Base-by-base conservation (phyloP, 2,113 vertebrate genomes). In the Hystrix cristata region DNA sequence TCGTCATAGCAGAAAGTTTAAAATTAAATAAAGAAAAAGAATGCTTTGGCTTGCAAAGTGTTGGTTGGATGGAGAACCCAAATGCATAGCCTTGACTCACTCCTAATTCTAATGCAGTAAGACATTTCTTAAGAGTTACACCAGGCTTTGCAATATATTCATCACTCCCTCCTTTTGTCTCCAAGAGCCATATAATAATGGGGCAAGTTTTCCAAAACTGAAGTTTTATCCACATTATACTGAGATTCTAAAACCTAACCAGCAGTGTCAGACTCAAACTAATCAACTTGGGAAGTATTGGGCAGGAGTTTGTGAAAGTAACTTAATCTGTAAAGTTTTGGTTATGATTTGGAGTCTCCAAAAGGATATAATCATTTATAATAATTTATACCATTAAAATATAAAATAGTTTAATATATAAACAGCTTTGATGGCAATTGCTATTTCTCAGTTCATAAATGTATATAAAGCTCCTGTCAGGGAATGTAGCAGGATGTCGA, bases 11-110 rank as follows among this genome's bases (percentile, higher is more conserved):
- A 88, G 55, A 95, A 95, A 96, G 27, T 86, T 4, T 71, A 90
- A 96, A 82, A 81, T 51, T 86, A 87, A 86, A 19, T 79, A 81
- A 69, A 78, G 21, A 94, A 67, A 95, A 92, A 76, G 23, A 64
- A 80, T 79, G 18, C 29, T 80, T 92, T 90, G 46, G 67, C 18
- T 90, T 80, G 31, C 51, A 86, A 92, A 88, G 19, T 59, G 93
- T 93, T 57, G 34, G 83, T 57, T 84, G 4, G 55, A 87, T 92
- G 38, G 94, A 91, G 87, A 29, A 48, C 43, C 14, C 60, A 72
- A 7, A 7, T 53, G 8, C 46, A 64, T 34, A 92, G 8, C 23
- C 59, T 46, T 59, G 78, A 92, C 55, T 84, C 3, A 34, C 29
- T 27, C 43, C 25, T 80, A 16, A 65, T 74, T 92, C 94, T 85